Conservation (phyloP, 2,797 vertebrate genomes). For the Heteromormyrus szaboi region DNA sequence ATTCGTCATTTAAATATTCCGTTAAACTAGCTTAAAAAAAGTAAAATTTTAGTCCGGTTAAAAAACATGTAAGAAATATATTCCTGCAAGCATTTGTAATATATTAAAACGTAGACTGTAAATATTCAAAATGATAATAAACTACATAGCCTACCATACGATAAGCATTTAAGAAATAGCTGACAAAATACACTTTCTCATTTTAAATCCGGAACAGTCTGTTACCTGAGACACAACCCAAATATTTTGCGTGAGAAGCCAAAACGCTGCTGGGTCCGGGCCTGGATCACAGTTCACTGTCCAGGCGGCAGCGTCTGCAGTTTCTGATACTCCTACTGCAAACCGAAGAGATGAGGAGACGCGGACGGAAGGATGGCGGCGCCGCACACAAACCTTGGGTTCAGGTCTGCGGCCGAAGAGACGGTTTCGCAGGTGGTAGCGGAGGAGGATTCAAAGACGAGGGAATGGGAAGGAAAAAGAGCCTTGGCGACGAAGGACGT, state of each 20-base stretch:
- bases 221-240: slow-evolving; percentile 8
- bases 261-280: slow-evolving; percentile 16
- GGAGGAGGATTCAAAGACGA: slow-evolving; percentile 50
- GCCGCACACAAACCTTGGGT: slow-evolving; percentile 47
- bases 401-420: slow-evolving; percentile 43
- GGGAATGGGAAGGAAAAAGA: slow-evolving; percentile 52
- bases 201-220: background rate
- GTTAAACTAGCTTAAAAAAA: slow-evolving; percentile 20
- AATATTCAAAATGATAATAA: background rate
- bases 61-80: background rate
- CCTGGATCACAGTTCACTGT: slow-evolving; percentile 39
- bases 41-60: background rate
- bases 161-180: background rate
- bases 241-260: background rate
- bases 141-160: background rate
- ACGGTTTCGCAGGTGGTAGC: slow-evolving; percentile 42
- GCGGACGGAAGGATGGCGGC: slow-evolving; percentile 55
- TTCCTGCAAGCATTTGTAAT: background rate
- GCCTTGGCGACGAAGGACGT: slow-evolving; percentile 55
- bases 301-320: slow-evolving; percentile 48
- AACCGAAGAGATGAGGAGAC: slow-evolving; percentile 55
- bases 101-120: background rate
- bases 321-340: slow-evolving; percentile 63
- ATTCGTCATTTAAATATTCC: slow-evolving; percentile 58
- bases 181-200: slow-evolving; percentile 23